These are phyloP conservation scores for Eira barbara DNA, from an alignment of 2,113 vertebrate genomes.

Conservation along the genomic window DNA sequence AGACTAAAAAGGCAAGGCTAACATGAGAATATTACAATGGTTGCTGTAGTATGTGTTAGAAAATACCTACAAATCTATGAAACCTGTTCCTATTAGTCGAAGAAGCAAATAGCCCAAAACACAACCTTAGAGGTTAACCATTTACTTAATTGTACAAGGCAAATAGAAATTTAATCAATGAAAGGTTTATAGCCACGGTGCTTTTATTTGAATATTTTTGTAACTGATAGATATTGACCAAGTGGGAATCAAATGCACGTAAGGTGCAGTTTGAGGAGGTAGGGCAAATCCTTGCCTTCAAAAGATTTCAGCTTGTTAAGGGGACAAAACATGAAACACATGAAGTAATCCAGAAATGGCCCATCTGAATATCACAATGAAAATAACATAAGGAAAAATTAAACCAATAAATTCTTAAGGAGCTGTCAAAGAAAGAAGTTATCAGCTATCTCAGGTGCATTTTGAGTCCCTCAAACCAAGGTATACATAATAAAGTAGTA, in stretches of 20 bases:
- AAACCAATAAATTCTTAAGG: background rate
- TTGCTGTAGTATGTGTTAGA: background rate
- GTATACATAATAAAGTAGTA: background rate
- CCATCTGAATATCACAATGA: background rate
- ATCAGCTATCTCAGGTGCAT: background rate
- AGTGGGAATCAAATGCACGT: background rate
- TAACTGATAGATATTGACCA: background rate
- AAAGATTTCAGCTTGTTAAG: background rate
- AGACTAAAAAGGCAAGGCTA: background rate
- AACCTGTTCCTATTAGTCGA: background rate
- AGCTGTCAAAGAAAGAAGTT: background rate
- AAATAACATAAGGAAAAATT: background rate
- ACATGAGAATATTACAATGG: background rate
- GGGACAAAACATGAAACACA: background rate
- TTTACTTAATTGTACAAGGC: background rate
- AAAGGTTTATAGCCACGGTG: background rate
- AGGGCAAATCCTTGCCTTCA: background rate
- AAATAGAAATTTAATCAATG: background rate
- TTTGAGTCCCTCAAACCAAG: background rate
- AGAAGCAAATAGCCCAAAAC: background rate
- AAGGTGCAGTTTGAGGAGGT: background rate
- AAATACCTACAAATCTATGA: background rate
- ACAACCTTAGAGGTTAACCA: background rate
- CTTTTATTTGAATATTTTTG: background rate
- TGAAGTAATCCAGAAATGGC: background rate